phyloP scores from a whole-genome alignment of 2,113 vertebrate genomes.

The Procavia capensis region DNA sequence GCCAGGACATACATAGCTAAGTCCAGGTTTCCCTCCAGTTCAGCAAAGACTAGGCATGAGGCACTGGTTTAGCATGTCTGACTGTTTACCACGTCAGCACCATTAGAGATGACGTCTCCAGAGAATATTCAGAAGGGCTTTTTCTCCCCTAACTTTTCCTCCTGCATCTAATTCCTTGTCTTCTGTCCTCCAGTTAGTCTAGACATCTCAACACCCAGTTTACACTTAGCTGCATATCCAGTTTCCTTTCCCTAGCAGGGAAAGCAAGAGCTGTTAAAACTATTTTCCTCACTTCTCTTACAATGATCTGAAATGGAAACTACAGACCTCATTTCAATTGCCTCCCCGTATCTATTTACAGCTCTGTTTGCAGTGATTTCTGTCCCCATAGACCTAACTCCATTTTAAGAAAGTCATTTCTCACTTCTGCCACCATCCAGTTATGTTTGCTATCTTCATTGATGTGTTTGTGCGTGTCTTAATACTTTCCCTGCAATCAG shows the following conservation, averaged over 20 bases:
- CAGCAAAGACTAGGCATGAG: background rate
- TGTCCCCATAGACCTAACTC: background rate
- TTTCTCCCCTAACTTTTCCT: background rate
- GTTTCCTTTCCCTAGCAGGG: background rate
- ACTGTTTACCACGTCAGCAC: background rate
- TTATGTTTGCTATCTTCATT: background rate
- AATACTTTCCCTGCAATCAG: background rate
- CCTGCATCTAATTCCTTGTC: background rate
- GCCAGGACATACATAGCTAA: background rate
- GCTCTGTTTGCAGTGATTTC: background rate
- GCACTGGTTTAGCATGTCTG: background rate
- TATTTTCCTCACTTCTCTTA: slow-evolving; percentile 5
- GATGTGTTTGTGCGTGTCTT: background rate
- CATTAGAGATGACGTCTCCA: background rate
- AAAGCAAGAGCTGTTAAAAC: slow-evolving; percentile 10
- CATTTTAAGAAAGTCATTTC: background rate
- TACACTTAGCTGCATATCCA: background rate
- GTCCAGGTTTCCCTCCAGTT: background rate
- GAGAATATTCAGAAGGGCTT: background rate
- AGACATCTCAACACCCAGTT: background rate
- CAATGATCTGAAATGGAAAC: background rate
- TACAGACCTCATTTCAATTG: background rate
- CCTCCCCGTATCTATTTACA: background rate
- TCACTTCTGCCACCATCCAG: background rate
- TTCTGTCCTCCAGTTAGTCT: background rate